Evolutionary conservation across 2,113 vertebrate species (phyloP).

Genomic region (Mola mola): DNA sequence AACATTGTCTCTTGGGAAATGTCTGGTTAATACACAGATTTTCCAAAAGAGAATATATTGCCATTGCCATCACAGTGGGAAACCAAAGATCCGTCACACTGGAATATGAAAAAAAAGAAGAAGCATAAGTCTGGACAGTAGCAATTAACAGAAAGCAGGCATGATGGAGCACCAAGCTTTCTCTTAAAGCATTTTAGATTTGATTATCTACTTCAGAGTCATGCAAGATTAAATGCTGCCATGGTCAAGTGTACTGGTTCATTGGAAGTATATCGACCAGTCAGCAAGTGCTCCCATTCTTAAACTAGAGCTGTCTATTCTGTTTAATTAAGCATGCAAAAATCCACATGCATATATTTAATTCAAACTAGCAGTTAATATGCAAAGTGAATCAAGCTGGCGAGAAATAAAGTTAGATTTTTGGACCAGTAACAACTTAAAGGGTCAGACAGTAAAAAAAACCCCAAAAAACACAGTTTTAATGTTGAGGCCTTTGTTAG

Average conservation of each 20-base stretch:
- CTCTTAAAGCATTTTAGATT: not conserved
- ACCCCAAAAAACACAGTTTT: no score
- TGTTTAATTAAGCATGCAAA: no score
- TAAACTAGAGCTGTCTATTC: no score
- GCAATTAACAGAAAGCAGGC: no score
- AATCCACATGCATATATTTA: not conserved
- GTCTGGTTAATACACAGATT: constrained; percentile 23
- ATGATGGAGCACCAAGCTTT: no score
- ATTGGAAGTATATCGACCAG: not conserved
- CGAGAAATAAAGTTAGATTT: constrained; percentile 33
- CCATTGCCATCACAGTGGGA: not conserved
- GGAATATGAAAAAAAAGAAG: constrained; percentile 15
- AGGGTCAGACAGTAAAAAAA: constrained; percentile 25
- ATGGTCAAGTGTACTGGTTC: not conserved
- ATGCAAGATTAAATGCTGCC: not conserved
- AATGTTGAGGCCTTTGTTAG: constrained; percentile 39
- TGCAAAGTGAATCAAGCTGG: constrained; percentile 5
- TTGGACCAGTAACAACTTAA: constrained; percentile 25
- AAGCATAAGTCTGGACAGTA: not conserved
- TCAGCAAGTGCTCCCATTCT: no score
- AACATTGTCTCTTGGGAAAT: constrained; percentile 23
- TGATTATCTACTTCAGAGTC: constrained; percentile 6
- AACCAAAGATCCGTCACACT: not conserved
- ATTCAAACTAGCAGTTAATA: not conserved
- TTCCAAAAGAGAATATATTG: constrained; percentile 5